Base-by-base conservation (phyloP, 2,888 invertebrate species). In the Xanthia icteritia region DNA sequence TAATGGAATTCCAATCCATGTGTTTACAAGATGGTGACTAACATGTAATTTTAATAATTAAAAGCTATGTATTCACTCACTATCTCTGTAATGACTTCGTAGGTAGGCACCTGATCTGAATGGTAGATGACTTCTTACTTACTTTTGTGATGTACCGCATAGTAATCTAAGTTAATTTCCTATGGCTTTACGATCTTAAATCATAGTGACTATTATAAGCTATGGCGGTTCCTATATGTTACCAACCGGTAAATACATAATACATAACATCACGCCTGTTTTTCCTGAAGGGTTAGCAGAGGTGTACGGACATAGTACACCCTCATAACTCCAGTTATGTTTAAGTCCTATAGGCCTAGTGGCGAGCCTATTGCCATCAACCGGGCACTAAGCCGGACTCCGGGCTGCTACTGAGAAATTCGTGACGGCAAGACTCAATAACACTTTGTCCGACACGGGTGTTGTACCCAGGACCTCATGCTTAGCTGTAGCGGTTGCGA, bases 21-120 rank as follows among this genome's bases (percentile, higher is more conserved):
- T 60, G 36, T 45, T 51, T 36, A 48, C 36, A 48, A 48, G 61
- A 61, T 36, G 23, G 27, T 67, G 69, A 81, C 72, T 69, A 85
- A 85, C 54, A 58, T 8, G 2, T 27, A 45, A 82, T 83, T 84
- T 83, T 51, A 84, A 84, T 86, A 83, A 84, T 84, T 31, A 64
- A 51, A 42, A 66, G 51, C 58, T 84, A 27, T 78, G 60, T 82
- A 84, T 84, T 74, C 86, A 66, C 9, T 64, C 9, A 27, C 69
- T 66, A 17, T 31, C 65, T 13, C 48, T 23, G n/a, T 86, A 83
- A 86, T 75, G 72, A 81, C 72, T 77, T 36, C 54, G 27, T n/a
- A 15, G 61, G 27, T n/a, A 15, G 61, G 60, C 27, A 42, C 17
- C 65, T 83, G 86, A 15, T 36, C 48, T 56, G 86, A 84, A 73